Base-by-base conservation (phyloP, 2,797 vertebrate species). In the Micromesistius poutassou region DNA sequence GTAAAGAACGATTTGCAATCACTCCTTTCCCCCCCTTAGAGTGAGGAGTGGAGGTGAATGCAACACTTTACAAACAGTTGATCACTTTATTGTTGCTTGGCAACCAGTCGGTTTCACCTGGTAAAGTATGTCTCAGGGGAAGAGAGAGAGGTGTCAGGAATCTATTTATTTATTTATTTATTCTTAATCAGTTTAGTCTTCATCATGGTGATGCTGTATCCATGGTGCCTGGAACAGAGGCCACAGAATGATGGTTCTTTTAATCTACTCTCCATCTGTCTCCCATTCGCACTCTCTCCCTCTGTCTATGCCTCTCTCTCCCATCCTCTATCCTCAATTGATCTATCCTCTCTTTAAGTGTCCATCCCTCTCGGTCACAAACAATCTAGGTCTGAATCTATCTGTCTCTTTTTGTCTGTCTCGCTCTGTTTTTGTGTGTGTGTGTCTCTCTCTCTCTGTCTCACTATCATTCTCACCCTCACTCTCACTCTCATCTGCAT, bases 361-460 rank as follows among this genome's bases (percentile, higher is more conserved):
- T 40, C 46, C 74, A n/a, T 25, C 55, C 19, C 3, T 25, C 22
- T n/a, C 55, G 8, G 22, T n/a, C 55, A 25, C 55, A 62, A 22
- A 25, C 55, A 62, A 62, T 62, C 55, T 30, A 70, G 14, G 62
- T 68, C 25, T 28, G 33, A 25, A 25, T 66, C 66, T 25, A 9
- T 70, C 8, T 5, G 8, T 70, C 30, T 71, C 30, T 30, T 4
- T 70, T 12, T 70, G 1, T 70, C 71, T 42, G 71, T 71, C 25
- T 77, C 35, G 33, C 25, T 72, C n/a, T 55, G 42, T 77, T 35
- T 55, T 22, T 55, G 50, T 19, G 13, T 55, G 50, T 55, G 4
- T 55, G 50, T 19, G 62, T 79, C 74, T 38, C 30, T 72, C 78
- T 82, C 33, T 82, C 76, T 72, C 71, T 28, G 71, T 75, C 78